phyloP scores from a whole-genome alignment of 2,113 vertebrate genomes.

The Vicugna pacos region DNA sequence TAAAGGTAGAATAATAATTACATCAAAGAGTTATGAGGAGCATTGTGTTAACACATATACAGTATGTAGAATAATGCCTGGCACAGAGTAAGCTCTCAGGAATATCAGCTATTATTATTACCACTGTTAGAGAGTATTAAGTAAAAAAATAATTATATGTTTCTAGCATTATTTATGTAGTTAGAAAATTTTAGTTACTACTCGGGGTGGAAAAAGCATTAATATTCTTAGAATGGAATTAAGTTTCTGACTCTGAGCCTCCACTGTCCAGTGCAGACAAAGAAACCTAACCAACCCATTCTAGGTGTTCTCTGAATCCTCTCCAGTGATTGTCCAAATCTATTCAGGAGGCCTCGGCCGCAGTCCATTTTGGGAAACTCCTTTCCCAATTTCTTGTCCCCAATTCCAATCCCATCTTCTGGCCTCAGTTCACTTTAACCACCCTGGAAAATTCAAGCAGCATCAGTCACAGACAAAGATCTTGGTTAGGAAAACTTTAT shows the following conservation, averaged over 20 bases:
- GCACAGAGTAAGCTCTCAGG: not conserved
- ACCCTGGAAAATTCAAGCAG: not conserved
- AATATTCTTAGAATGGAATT: not conserved
- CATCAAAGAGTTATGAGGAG: not conserved
- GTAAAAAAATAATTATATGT: not conserved
- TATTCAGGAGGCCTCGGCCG: not conserved
- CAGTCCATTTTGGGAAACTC: not conserved
- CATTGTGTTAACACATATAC: not conserved
- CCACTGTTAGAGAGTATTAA: not conserved
- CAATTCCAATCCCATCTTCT: not conserved
- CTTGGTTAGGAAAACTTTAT: not conserved
- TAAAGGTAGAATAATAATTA: not conserved
- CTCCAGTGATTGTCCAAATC: not conserved
- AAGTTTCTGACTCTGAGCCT: not conserved
- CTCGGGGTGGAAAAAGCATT: not conserved
- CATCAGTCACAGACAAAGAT: not conserved
- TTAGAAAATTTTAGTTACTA: not conserved
- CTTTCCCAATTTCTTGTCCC: not conserved
- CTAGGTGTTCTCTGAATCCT: not conserved
- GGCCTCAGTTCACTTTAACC: not conserved
- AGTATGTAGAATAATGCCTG: not conserved
- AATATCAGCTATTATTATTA: not conserved
- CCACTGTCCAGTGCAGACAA: not conserved
- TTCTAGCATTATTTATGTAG: not conserved
- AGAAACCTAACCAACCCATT: not conserved